Evolutionary conservation across 2,888 invertebrate species (phyloP).

Genomic region (Meiosimyza platycephala): DNA sequence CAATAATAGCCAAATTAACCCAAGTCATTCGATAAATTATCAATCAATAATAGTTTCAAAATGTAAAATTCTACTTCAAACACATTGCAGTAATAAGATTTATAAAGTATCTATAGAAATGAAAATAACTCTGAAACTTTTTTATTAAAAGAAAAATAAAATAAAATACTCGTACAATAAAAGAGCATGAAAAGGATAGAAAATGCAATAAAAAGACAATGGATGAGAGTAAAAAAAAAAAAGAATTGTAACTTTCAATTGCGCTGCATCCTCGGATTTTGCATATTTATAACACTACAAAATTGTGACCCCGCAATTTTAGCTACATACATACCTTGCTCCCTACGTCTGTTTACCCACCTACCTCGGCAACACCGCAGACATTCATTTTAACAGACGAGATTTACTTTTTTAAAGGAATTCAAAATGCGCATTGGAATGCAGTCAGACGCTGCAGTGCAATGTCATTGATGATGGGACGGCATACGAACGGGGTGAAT

Average conservation of each 20-base stretch:
- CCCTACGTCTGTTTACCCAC: neutral
- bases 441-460: conserved; percentile 28
- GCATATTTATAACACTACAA: conserved; percentile 25
- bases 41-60: no score
- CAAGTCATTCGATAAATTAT: no score
- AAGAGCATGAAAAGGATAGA: neutral
- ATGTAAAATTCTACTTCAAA: no score
- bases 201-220: conserved; percentile 22
- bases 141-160: no score
- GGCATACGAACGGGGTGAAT: neutral
- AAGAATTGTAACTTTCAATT: conserved; percentile 24
- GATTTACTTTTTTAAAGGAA: conserved; percentile 24
- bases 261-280: conserved; percentile 18
- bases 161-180: no score
- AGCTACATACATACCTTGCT: neutral
- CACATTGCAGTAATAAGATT: no score
- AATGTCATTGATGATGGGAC: conserved; percentile 15
- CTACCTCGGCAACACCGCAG: neutral
- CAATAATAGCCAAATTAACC: no score
- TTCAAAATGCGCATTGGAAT: conserved; percentile 18
- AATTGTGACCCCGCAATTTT: neutral
- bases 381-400: conserved; percentile 18
- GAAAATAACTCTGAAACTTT: no score
- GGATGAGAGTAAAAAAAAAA: conserved; percentile 1
- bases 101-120: no score